Evolutionary conservation across 2,113 vertebrate genomes (phyloP).

Genomic region (Caranx ignobilis): DNA sequence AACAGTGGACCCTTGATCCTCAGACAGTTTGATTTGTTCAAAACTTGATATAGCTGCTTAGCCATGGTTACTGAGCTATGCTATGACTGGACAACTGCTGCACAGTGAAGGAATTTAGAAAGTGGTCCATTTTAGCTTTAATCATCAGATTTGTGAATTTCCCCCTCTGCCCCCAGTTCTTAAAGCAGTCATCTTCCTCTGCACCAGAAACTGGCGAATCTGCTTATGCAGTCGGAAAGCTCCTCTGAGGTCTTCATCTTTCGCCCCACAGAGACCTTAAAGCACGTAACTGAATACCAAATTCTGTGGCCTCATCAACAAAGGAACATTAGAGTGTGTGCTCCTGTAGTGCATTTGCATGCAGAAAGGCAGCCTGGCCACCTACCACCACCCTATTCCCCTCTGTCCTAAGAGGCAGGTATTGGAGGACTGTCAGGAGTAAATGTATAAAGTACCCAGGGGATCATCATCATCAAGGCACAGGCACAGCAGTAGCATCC

Average conservation of each 20-base stretch:
- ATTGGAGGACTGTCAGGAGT: neutral
- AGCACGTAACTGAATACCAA: conserved; percentile 35
- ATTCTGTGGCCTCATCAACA: conserved; percentile 32
- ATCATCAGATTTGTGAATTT: neutral
- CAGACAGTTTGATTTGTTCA: too few relatives aligned
- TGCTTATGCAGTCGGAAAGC: conserved; percentile 4
- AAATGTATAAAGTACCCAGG: neutral
- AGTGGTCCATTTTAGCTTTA: too few relatives aligned
- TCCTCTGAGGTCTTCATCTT: conserved; percentile 19
- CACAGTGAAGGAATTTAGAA: too few relatives aligned
- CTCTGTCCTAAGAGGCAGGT: neutral
- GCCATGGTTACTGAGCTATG: too few relatives aligned
- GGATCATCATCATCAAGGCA: neutral
- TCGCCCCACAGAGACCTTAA: conserved; percentile 24
- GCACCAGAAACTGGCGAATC: neutral
- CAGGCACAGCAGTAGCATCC: neutral
- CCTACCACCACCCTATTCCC: neutral
- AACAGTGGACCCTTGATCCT: too few relatives aligned
- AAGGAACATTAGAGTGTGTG: neutral
- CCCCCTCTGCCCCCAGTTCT: neutral
- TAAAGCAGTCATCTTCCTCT: neutral
- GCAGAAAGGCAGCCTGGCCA: neutral
- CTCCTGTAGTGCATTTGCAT: neutral
- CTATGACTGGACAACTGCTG: too few relatives aligned
- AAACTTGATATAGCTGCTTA: too few relatives aligned